A percentile compares a stretch with the other conserved stretches of the same genome.
Conservation (phyloP, 2,888 invertebrate genomes). For the Tenodera sinensis region DNA sequence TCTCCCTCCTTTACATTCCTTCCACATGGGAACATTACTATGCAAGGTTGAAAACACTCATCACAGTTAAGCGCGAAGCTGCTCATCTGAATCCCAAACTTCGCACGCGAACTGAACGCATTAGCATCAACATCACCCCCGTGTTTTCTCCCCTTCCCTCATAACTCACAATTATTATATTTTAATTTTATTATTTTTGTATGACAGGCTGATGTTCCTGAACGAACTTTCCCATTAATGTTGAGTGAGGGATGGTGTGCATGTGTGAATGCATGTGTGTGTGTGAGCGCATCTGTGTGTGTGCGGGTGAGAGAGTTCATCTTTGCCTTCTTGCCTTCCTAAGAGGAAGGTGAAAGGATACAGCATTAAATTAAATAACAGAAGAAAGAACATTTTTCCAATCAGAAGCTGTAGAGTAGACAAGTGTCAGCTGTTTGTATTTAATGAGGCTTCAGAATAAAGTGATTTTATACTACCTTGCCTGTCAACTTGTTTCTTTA, state of each 20-base stretch:
- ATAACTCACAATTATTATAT: not conserved
- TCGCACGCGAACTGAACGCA: not conserved
- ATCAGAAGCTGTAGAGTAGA: not conserved
- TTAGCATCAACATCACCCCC: not conserved
- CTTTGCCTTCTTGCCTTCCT: not conserved
- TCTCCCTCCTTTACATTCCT: not conserved
- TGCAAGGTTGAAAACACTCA: not conserved
- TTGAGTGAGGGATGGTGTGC: not conserved
- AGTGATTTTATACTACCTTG: conserved; percentile 21
- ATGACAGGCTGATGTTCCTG: not conserved
- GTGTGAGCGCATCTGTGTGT: not conserved
- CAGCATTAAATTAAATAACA: not conserved
- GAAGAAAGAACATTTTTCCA: not conserved
- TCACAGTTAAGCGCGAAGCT: not conserved
- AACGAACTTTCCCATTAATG: not conserved
- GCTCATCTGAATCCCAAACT: not conserved
- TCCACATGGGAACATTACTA: not conserved
- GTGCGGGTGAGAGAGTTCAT: not conserved
- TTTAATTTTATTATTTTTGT: not conserved
- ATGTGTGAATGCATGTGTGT: not conserved
- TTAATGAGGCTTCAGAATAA: conserved; percentile 22
- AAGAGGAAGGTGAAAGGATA: not conserved
- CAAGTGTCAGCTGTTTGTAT: conserved; percentile 16
- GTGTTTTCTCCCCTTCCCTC: not conserved
- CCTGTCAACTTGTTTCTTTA: not conserved